Percentiles rank a stretch among this genome's conserved stretches.
phyloP scores from a whole-genome alignment of 2,797 vertebrate genomes.

The Clarias pachynema region DNA sequence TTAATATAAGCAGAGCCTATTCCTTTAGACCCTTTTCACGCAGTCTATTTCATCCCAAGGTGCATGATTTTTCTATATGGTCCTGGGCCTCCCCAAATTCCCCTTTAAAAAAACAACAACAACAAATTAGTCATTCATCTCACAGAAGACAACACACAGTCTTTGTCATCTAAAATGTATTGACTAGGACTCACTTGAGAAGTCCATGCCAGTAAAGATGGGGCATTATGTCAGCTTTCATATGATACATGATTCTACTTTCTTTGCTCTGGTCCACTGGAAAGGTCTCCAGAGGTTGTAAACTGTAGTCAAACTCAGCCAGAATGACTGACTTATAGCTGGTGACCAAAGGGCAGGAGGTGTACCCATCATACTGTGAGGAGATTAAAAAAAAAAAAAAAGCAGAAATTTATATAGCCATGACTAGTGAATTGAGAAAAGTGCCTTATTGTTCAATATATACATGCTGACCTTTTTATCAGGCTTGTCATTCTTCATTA shows the following conservation, averaged over 20 bases:
- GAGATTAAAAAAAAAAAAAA: constrained; percentile 20
- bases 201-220: constrained; percentile 91
- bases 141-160: background rate
- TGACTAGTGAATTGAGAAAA: too few relatives aligned
- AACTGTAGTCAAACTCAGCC: constrained; percentile 91
- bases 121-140: constrained; percentile 25
- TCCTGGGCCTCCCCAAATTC: constrained; percentile 92
- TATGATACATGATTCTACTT: constrained; percentile 86
- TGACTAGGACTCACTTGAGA: constrained; percentile 80
- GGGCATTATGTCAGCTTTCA: constrained; percentile 97
- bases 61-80: constrained; percentile 88
- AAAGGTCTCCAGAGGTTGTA: constrained; percentile 92
- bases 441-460: background rate
- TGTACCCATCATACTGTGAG: constrained; percentile 94
- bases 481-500: constrained; percentile 86
- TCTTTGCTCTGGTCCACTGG: constrained; percentile 95
- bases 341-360: constrained; percentile 93
- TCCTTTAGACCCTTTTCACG: background rate
- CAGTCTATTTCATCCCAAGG: constrained; percentile 85
- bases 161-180: background rate
- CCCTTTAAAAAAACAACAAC: constrained; percentile 72
- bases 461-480: constrained; percentile 78
- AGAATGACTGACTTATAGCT: constrained; percentile 90
- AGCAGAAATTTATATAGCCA: background rate
- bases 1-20: background rate